Conservation (phyloP, 2,888 invertebrate genomes). For the Poecilus cupreus region DNA sequence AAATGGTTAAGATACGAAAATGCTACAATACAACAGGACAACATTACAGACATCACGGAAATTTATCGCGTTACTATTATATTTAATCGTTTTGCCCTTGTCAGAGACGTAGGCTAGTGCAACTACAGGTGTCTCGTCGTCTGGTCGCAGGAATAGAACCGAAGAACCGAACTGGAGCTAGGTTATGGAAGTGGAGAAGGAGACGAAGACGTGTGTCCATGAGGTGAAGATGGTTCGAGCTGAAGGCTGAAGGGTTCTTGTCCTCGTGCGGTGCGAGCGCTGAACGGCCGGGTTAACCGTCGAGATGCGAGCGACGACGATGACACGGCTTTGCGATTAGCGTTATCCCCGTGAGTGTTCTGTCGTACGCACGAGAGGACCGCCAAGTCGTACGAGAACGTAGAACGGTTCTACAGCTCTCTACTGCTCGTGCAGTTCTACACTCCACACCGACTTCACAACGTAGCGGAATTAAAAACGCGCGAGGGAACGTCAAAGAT, state of each 20-base stretch:
- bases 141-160: no score
- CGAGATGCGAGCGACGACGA: conserved; percentile 39
- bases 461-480: conserved; percentile 50
- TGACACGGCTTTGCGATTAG: conserved; percentile 57
- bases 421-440: not conserved
- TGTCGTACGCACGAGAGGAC: conserved; percentile 49
- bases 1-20: no score
- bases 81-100: no score
- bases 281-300: conserved; percentile 46
- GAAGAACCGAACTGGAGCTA: no score
- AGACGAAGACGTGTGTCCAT: not conserved
- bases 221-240: no score
- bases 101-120: no score
- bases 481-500: conserved; percentile 54
- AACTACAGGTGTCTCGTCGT: no score
- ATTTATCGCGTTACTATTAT: no score
- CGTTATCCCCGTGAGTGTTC: conserved; percentile 49
- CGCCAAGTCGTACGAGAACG: conserved; percentile 10
- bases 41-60: no score
- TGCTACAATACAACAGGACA: no score
- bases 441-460: not conserved
- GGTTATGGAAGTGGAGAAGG: not conserved
- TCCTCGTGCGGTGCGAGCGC: not conserved
- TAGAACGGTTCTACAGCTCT: not conserved
- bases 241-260: conserved; percentile 35